Percentiles rank a stretch among this genome's conserved stretches.
Evolutionary conservation across 2,888 invertebrate genomes (phyloP).

Genomic region (Clusia tigrina): DNA sequence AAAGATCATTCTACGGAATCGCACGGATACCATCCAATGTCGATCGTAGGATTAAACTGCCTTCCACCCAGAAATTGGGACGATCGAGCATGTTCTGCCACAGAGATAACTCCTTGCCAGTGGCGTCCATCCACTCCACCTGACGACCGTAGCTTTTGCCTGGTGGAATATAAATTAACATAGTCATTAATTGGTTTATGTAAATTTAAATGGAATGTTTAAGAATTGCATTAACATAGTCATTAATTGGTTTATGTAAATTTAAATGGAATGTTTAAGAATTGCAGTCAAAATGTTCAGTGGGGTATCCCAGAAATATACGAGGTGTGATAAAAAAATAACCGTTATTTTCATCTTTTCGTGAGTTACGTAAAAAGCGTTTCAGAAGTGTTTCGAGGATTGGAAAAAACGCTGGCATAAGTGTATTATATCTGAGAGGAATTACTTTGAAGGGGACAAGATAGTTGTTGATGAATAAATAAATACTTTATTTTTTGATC

Average conservation of each 20-base stretch:
- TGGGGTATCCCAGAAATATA: background rate
- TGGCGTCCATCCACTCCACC: slow-evolving; percentile 96
- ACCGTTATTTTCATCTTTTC: no score
- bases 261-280: background rate
- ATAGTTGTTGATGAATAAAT: no score
- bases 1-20: slow-evolving; percentile 48
- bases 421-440: no score
- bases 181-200: slow-evolving; percentile 16
- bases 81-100: slow-evolving; percentile 96
- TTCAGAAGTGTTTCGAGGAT: no score
- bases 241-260: slow-evolving; percentile 9
- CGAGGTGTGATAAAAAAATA: no score
- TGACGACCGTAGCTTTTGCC: slow-evolving; percentile 85
- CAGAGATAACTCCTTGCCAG: slow-evolving; percentile 85
- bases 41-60: slow-evolving; percentile 84
- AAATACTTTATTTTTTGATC: no score
- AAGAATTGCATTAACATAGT: slow-evolving; percentile 43
- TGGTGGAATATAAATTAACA: slow-evolving; percentile 66
- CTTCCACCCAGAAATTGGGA: slow-evolving; percentile 98
- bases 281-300: background rate
- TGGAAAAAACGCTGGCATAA: no score
- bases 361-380: no score
- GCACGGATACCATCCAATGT: slow-evolving; percentile 70
- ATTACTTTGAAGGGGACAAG: no score
- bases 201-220: background rate